Conservation (phyloP, 2,797 vertebrate species). For the Channa striata region DNA sequence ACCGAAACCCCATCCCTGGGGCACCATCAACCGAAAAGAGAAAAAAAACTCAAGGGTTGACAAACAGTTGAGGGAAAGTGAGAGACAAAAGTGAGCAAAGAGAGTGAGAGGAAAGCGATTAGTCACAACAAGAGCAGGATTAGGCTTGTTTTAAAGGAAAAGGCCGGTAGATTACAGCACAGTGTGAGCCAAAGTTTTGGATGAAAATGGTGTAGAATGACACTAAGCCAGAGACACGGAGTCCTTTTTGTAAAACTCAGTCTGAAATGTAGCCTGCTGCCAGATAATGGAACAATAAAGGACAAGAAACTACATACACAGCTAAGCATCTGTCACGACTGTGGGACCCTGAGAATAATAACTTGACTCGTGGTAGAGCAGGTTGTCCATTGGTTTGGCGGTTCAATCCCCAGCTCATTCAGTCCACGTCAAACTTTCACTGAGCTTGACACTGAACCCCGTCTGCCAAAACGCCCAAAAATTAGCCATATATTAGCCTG, state of each 20-base stretch:
- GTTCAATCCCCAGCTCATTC: no score
- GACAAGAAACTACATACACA: not conserved
- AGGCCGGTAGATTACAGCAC: conserved; percentile 43
- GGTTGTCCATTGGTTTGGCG: no score
- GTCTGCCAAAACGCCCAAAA: not conserved
- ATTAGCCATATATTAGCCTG: no score
- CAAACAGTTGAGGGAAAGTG: conserved; percentile 39
- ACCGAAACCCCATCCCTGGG: conserved; percentile 4
- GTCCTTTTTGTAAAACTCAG: conserved; percentile 20
- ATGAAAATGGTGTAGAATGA: conserved; percentile 45
- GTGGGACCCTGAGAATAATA: not conserved
- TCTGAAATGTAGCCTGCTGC: not conserved
- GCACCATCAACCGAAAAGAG: conserved; percentile 7
- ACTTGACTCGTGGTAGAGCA: no score
- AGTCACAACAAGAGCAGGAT: conserved; percentile 63
- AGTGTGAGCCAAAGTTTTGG: conserved; percentile 30
- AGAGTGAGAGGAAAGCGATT: conserved; percentile 39
- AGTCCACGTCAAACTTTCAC: no score
- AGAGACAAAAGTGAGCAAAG: conserved; percentile 20
- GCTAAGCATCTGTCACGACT: not conserved
- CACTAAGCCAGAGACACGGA: conserved; percentile 25
- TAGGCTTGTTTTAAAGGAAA: conserved; percentile 60
- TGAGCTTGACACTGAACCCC: not conserved
- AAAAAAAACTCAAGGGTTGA: conserved; percentile 7
- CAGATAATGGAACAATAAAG: conserved; percentile 4